Evolutionary conservation across 2,797 vertebrate genomes (phyloP), one percentile per base, ranked within the genome.

Genomic region (Selene dorsalis): DNA sequence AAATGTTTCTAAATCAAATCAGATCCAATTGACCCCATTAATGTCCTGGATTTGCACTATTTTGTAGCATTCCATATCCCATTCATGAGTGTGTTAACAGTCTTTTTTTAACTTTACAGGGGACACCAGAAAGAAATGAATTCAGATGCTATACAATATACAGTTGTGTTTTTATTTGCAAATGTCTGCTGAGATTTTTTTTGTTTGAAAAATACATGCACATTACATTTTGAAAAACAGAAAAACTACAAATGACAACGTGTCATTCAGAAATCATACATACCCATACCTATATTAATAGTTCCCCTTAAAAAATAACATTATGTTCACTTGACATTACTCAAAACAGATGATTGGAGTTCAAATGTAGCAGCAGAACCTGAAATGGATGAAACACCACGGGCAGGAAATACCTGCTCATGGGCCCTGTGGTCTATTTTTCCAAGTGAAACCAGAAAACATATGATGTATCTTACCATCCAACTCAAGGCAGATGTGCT

Each of bases 401-500:
- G 30, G 64, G 62, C 48, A 48, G 69, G 26, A 79, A 73, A 82
- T 55, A 77, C 48, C 56, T 73, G 12, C 30, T 22, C 28, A 20
- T 26, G 6, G 6, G 63, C 57, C 43, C 45, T 17, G 13, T 12
- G 17, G 18, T 18, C 32, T 43, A 28, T 69, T 55, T 68, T 45
- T 22, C 38, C 20, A 20, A 13, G 7, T 39, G 4, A 50, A 68
- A 28, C 65, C 4, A 50, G 1, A 53, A 52, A 50, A 55, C 1
- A 0, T 4, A 13, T 39, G 14, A 62, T 41, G 6, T 7, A 61
- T 3, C 88, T 89, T 84, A 96, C 95, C 95, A 0, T 96, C 95
- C 69, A 96, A 77, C 85, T 96, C 95, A 0, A 96, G 93, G 73
- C 95, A 96, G 91, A 96, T 95, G 89, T 95, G 93, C 84, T 96